Evolutionary conservation across 2,888 invertebrate species (phyloP).

Genomic region (Drosophila seclusa): DNA sequence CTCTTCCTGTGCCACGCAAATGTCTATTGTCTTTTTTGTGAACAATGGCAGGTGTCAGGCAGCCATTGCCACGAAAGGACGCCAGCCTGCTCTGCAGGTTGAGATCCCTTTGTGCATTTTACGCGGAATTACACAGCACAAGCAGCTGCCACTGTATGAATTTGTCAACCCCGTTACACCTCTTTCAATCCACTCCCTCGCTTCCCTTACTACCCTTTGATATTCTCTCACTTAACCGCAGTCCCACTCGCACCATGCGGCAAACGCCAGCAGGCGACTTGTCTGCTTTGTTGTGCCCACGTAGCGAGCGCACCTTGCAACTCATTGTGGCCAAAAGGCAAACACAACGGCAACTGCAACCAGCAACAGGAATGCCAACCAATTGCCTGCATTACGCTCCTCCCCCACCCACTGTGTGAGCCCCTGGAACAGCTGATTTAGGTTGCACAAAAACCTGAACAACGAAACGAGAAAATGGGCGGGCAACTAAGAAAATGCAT

Average conservation of each 20-base stretch:
- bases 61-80: constrained; percentile 17
- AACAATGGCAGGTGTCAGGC: constrained; percentile 78
- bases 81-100: constrained; percentile 21
- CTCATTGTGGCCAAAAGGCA: constrained; percentile 74
- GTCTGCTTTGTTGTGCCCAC: constrained; percentile 71
- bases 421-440: constrained; percentile 60
- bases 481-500: constrained; percentile 71
- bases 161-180: constrained; percentile 12
- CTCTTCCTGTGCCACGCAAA: neutral
- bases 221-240: constrained; percentile 19
- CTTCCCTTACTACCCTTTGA: neutral
- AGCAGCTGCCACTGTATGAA: constrained; percentile 62
- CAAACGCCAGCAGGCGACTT: constrained; percentile 70
- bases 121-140: constrained; percentile 77
- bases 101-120: constrained; percentile 77
- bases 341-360: constrained; percentile 57
- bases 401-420: neutral
- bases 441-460: constrained; percentile 61
- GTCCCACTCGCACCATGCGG: constrained; percentile 51
- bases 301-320: constrained; percentile 36
- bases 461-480: constrained; percentile 40
- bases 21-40: constrained; percentile 67
- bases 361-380: constrained; percentile 39
- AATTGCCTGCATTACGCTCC: constrained; percentile 55
- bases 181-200: neutral